Evolutionary conservation across 1,140 invertebrate species (phyloP).

Genomic region (Harlomillsia oculata): DNA sequence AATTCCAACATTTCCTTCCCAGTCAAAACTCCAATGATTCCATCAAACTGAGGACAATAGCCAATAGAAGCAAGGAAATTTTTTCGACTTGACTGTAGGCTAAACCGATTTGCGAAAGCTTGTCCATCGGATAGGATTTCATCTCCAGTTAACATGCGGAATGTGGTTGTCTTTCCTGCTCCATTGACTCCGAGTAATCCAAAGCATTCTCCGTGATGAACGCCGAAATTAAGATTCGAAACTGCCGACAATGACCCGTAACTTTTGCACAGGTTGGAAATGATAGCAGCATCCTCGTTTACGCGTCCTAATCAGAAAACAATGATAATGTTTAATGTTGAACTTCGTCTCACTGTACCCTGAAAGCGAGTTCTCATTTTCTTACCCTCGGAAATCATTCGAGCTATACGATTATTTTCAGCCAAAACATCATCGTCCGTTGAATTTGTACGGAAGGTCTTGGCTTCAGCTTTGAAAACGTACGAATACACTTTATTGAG

Average conservation of each 20-base stretch:
- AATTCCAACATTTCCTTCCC: conserved; percentile 49
- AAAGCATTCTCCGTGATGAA: conserved; percentile 44
- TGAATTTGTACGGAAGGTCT: not conserved
- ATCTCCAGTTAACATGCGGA: conserved; percentile 48
- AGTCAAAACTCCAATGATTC: conserved; percentile 48
- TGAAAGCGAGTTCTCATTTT: not conserved
- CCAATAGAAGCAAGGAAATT: conserved; percentile 39
- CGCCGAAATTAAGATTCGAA: conserved; percentile 24
- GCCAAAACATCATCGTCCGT: conserved; percentile 8
- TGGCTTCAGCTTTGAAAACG: not conserved
- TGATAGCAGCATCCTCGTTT: conserved; percentile 9
- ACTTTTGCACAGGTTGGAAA: conserved; percentile 6
- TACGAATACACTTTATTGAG: not conserved
- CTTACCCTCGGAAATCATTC: not conserved
- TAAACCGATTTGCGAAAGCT: conserved; percentile 44
- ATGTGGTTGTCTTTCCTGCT: conserved; percentile 42
- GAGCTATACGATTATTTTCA: conserved; percentile 1
- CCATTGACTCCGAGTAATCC: conserved; percentile 45
- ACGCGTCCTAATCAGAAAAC: not conserved
- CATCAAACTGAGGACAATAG: conserved; percentile 50
- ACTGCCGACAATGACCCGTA: conserved; percentile 19
- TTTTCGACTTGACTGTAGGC: conserved; percentile 39
- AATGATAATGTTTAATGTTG: not conserved
- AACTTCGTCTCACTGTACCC: not conserved
- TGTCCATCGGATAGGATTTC: conserved; percentile 44